Evolutionary conservation across 2,888 invertebrate species (phyloP).

Genomic region (Eupeodes latifasciatus): DNA sequence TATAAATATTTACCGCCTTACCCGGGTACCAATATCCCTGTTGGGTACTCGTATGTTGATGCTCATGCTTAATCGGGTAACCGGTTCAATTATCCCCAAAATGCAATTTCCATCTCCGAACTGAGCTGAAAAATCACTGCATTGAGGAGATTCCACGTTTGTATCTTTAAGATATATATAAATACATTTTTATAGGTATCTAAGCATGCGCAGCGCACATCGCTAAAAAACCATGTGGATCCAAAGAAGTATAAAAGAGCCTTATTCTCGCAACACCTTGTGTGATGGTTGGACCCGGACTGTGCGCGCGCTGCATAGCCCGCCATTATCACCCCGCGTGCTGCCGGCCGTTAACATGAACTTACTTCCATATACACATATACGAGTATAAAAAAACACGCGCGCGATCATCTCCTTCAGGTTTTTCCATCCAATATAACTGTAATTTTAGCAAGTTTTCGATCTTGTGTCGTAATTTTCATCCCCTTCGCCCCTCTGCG

Average conservation of each 20-base stretch:
- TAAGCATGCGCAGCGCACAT: neutral
- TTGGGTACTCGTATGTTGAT: neutral
- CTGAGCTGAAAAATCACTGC: constrained; percentile 36
- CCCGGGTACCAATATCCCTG: neutral
- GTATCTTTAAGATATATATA: constrained; percentile 41
- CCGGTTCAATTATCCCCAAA: constrained; percentile 77
- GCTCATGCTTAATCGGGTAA: constrained; percentile 65
- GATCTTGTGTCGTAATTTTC: constrained; percentile 75
- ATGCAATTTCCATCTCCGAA: constrained; percentile 58
- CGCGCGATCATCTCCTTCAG: constrained; percentile 68
- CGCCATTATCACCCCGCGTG: neutral
- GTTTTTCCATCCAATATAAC: constrained; percentile 76
- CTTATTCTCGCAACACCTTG: constrained; percentile 56
- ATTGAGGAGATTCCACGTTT: constrained; percentile 53
- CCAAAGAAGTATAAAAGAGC: constrained; percentile 21
- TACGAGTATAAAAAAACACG: constrained; percentile 15
- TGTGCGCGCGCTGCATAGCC: neutral
- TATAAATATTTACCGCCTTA: constrained; percentile 6
- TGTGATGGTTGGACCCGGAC: constrained; percentile 32
- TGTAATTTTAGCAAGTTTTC: constrained; percentile 77
- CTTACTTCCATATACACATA: neutral
- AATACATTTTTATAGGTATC: neutral
- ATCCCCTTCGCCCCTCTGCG: constrained; percentile 33
- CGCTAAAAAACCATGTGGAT: constrained; percentile 34
- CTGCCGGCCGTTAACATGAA: constrained; percentile 18